Base-by-base conservation (phyloP, 2,113 vertebrate genomes). In the Cottus gobio region DNA sequence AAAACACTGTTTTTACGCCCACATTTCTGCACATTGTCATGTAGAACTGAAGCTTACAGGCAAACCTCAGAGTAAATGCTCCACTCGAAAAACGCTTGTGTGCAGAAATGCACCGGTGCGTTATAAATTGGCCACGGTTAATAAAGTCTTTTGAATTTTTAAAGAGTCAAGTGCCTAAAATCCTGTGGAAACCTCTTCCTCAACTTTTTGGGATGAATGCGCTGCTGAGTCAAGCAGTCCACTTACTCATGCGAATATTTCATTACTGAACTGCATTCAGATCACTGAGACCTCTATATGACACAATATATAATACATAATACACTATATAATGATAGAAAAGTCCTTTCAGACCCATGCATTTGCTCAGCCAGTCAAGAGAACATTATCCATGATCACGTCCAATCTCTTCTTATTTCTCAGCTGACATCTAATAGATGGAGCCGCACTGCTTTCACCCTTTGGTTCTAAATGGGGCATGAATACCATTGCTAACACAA, bases 111-210 rank as follows among this genome's bases (percentile, higher is more conserved):
- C 76, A 60, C 7, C 20, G 0, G 20, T 75, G 76, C 11, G 7
- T 83, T 46, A 67, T 71, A 9, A 85, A 72, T 76, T 31, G 37
- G 36, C 31, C 56, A 12, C 22, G 20, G 56, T 62, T 67, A 72
- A 70, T 74, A 63, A 15, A 52, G n/a, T 28, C 44, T 37, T 61
- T 26, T 64, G 16, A 52, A 64, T 65, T 42, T 65, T 75, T 65
- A 11, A 75, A 37, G 58, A 64, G 72, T 39, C 22, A 24, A 50
- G 30, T 0, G 30, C 30, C 9, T 39, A 37, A 31, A 63, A 13
- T 28, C 15, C 44, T 36, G 20, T 26, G 56, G 13, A 57, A 46
- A 31, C 20, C 26, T 7, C 1, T 28, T 13, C 3, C 26, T 48
- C 9, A 34, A 61, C 39, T 12, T 63, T 28, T 64, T 54, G 48